Conservation (phyloP, 1,140 invertebrate genomes). For the Latrodectus geometricus region DNA sequence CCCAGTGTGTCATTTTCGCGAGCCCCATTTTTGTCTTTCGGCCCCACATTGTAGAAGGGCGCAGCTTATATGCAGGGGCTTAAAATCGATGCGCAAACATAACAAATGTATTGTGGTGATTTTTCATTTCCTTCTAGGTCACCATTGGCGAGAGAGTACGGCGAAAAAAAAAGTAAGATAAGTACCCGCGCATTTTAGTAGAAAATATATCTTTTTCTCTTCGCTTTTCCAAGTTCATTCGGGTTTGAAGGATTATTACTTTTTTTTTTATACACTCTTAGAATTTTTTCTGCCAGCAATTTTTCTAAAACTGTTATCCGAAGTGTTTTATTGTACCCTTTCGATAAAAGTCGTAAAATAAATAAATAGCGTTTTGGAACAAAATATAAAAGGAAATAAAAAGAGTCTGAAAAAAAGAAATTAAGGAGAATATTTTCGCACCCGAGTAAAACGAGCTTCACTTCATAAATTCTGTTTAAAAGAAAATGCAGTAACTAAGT, state of each 20-base stretch:
- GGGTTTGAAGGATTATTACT: conserved; percentile 5
- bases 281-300: conserved; percentile 8
- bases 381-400: not conserved
- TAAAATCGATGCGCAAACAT: conserved; percentile 54
- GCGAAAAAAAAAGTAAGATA: not conserved
- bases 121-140: conserved; percentile 27
- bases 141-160: not conserved
- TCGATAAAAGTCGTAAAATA: conserved; percentile 3
- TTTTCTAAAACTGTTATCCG: not conserved
- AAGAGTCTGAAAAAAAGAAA: not conserved
- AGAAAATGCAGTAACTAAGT: not conserved
- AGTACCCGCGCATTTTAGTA: conserved; percentile 13
- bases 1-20: conserved; percentile 50
- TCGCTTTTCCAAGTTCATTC: not conserved
- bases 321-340: conserved; percentile 21
- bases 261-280: conserved; percentile 19
- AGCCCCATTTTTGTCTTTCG: conserved; percentile 50
- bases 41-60: not conserved
- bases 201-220: conserved; percentile 9
- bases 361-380: not conserved
- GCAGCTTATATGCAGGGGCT: not conserved
- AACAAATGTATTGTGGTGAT: conserved; percentile 53
- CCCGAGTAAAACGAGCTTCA: conserved; percentile 4
- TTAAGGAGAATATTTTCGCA: not conserved
- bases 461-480: conserved; percentile 38